Conservation (phyloP, 1,140 invertebrate genomes). For the Panulirus ornatus region DNA sequence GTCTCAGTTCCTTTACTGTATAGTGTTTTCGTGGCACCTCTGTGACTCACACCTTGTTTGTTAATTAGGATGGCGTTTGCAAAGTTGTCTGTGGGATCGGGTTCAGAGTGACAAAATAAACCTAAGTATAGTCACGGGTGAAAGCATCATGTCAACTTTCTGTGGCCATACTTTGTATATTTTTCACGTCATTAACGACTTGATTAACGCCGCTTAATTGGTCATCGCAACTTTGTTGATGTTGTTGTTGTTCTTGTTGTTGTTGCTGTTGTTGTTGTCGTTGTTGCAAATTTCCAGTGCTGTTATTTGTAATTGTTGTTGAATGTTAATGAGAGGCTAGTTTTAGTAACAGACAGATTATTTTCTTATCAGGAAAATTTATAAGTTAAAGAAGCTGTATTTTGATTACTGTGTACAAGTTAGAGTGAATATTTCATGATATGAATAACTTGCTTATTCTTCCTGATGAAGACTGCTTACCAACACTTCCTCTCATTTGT, state of each 20-base stretch:
- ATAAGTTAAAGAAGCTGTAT: too few species aligned
- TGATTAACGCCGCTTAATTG: slow-evolving; percentile 63
- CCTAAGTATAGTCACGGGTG: neutral
- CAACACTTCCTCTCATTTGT: slow-evolving; percentile 21
- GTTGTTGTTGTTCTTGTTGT: slow-evolving; percentile 13
- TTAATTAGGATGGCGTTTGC: slow-evolving; percentile 49
- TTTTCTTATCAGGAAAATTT: too few species aligned
- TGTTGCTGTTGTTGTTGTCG: slow-evolving; percentile 48
- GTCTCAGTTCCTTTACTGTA: neutral
- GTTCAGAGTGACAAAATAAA: neutral
- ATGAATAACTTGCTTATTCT: too few species aligned
- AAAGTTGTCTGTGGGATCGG: slow-evolving; percentile 50
- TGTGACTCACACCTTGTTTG: slow-evolving; percentile 34
- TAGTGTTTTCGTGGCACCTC: slow-evolving; percentile 45
- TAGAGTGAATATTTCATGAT: neutral
- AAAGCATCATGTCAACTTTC: neutral
- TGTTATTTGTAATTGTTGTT: slow-evolving; percentile 49
- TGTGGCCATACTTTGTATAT: neutral
- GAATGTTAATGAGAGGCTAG: neutral
- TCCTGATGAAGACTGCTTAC: neutral
- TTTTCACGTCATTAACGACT: slow-evolving; percentile 17
- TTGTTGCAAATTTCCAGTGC: slow-evolving; percentile 57
- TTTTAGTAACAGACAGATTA: slow-evolving; percentile 5
- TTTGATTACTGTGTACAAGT: neutral
- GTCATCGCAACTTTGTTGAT: slow-evolving; percentile 32